Percentiles rank a stretch among this genome's conserved stretches.
Conservation (phyloP, 2,888 invertebrate species). For the Archips crataeganus region DNA sequence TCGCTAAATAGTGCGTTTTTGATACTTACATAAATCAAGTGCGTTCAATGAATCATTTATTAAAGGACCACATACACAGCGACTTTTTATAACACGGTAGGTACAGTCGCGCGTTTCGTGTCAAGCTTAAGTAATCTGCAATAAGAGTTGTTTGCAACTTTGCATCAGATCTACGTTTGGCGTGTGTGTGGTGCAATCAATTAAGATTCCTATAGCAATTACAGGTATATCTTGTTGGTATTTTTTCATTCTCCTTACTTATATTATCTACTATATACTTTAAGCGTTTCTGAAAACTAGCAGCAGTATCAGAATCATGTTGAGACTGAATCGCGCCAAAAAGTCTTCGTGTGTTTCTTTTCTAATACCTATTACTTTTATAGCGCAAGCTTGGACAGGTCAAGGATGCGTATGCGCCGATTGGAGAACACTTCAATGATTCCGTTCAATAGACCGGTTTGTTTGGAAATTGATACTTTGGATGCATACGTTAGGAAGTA, state of each 20-base stretch:
- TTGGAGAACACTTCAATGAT: conserved; percentile 32
- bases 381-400: conserved; percentile 26
- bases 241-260: no score
- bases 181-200: no score
- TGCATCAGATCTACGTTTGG: no score
- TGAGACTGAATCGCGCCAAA: neutral
- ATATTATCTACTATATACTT: no score
- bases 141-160: no score
- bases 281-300: neutral
- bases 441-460: conserved; percentile 17
- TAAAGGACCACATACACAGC: neutral
- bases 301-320: neutral
- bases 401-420: conserved; percentile 29
- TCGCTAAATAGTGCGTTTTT: no score
- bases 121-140: no score
- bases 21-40: neutral
- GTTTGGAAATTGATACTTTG: conserved; percentile 7
- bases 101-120: neutral
- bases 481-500: neutral
- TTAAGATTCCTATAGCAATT: no score
- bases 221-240: no score
- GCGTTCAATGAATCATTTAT: neutral
- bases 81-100: neutral
- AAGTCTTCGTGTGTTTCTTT: neutral
- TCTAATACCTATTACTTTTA: conserved; percentile 3